These are phyloP conservation scores for Ylistrum balloti DNA, from an alignment of 1,140 invertebrate genomes.

Conservation along the genomic window DNA sequence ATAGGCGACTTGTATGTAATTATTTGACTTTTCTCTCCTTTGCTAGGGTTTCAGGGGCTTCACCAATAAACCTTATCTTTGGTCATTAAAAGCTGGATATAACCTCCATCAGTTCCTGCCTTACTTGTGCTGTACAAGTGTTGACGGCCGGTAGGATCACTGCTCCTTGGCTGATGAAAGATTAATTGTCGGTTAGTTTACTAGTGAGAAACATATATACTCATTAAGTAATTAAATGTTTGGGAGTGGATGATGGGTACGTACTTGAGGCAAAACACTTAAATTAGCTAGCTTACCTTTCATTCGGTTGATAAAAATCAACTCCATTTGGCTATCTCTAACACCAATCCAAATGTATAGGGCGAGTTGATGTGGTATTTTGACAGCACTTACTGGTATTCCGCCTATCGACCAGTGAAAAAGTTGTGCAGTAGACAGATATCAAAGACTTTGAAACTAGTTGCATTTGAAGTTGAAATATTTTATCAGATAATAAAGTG, in stretches of 20 bases:
- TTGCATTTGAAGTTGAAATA: conserved; percentile 40
- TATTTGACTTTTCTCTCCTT: conserved; percentile 35
- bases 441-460: conserved; percentile 39
- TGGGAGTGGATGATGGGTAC: conserved; percentile 31
- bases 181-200: conserved; percentile 50
- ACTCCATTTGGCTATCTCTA: conserved; percentile 38
- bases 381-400: conserved; percentile 24
- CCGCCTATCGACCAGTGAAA: not conserved
- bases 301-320: conserved; percentile 26
- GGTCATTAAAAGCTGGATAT: conserved; percentile 46
- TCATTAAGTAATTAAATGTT: conserved; percentile 51
- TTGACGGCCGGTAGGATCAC: conserved; percentile 14
- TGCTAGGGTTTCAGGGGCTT: conserved; percentile 31
- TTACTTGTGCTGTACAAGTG: not conserved
- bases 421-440: conserved; percentile 16
- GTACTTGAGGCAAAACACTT: conserved; percentile 11
- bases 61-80: conserved; percentile 47
- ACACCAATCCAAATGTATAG: conserved; percentile 34
- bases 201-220: conserved; percentile 43
- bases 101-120: conserved; percentile 43
- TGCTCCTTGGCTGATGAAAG: conserved; percentile 4
- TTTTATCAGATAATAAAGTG: conserved; percentile 30
- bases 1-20: conserved; percentile 18
- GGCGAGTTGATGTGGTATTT: not conserved
- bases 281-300: conserved; percentile 29